These are phyloP conservation scores for Megalops atlanticus DNA, from an alignment of 2,113 vertebrate species.

Conservation along the genomic window DNA sequence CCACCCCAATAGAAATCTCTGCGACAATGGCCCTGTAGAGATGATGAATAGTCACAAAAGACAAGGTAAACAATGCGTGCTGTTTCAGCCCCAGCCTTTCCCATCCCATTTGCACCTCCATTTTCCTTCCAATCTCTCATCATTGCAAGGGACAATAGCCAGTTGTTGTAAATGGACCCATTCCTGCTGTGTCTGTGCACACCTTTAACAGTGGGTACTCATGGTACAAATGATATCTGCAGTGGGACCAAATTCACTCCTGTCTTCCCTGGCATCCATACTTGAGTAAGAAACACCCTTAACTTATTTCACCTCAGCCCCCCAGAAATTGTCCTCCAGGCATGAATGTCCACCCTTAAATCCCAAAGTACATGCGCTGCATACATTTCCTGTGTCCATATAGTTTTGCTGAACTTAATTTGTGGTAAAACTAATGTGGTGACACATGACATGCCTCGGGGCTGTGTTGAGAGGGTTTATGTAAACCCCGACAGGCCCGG, in stretches of 20 bases:
- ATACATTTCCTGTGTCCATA: background rate
- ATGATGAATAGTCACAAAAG: conserved; percentile 12
- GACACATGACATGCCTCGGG: background rate
- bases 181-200: background rate
- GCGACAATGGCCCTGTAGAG: background rate
- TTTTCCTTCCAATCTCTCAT: background rate
- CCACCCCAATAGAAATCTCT: background rate
- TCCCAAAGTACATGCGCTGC: too few relatives aligned
- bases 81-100: background rate
- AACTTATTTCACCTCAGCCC: background rate
- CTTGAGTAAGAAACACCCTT: background rate
- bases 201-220: background rate
- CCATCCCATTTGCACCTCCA: background rate
- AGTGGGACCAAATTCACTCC: background rate
- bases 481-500: background rate
- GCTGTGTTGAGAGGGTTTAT: background rate
- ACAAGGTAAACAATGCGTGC: conserved; percentile 4
- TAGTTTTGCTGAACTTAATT: background rate
- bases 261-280: background rate
- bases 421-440: background rate
- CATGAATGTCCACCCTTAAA: background rate
- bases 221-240: background rate
- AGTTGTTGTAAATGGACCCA: background rate
- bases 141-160: background rate
- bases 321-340: background rate